Conservation (phyloP, 92 coral and sea anemone genomes). For the Metridium senile region DNA sequence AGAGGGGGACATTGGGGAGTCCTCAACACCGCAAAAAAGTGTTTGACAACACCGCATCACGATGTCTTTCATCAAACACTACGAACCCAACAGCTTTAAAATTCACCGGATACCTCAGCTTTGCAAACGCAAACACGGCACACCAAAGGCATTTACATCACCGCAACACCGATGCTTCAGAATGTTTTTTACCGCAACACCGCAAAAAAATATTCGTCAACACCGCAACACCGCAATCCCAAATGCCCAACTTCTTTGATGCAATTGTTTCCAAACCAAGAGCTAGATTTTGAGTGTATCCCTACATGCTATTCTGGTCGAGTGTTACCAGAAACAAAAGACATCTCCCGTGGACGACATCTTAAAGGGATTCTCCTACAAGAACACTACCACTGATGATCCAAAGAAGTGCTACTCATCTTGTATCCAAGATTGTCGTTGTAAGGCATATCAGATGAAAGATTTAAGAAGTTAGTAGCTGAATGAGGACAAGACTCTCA, state of each 20-base stretch:
- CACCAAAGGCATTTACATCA: too few relatives aligned
- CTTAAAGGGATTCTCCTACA: conserved; percentile 35
- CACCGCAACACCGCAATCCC: too few relatives aligned
- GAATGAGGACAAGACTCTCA: conserved; percentile 41
- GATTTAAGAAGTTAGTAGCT: conserved; percentile 35
- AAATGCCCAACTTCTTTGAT: too few relatives aligned
- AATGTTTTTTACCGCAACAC: too few relatives aligned
- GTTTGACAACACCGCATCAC: too few relatives aligned
- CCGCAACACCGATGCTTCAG: too few relatives aligned
- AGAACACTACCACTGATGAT: conserved; percentile 39
- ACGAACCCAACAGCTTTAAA: too few relatives aligned
- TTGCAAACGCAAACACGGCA: too few relatives aligned
- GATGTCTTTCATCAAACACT: too few relatives aligned
- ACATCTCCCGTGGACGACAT: neutral
- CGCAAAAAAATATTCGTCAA: neutral
- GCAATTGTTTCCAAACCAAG: neutral
- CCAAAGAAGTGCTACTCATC: conserved; percentile 38
- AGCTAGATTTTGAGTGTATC: neutral
- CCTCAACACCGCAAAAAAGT: too few relatives aligned
- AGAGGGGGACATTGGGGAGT: too few relatives aligned
- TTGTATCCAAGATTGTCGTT: conserved; percentile 39
- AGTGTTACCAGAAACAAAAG: neutral
- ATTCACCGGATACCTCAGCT: too few relatives aligned
- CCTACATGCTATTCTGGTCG: neutral
- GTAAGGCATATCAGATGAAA: conserved; percentile 42